Evolutionary conservation across 2,888 invertebrate genomes (phyloP).

Genomic region (Galeopsomyia nigrocyanea): DNA sequence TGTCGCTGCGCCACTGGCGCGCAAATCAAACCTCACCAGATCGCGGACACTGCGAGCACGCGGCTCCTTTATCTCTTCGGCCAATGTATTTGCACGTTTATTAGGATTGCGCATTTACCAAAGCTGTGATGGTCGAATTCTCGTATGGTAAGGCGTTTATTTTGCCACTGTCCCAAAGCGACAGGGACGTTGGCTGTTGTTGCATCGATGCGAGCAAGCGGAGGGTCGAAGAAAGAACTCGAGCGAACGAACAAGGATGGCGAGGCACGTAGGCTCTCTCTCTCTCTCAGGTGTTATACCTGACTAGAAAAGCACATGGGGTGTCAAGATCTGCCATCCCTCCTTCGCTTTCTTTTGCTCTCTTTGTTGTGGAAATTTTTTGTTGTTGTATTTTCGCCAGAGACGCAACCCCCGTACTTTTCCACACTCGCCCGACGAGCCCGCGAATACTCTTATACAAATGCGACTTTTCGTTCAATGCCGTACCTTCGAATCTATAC

Average conservation of each 20-base stretch:
- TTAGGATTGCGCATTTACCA: no score
- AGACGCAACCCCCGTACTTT: no score
- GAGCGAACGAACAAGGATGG: slow-evolving; percentile 57
- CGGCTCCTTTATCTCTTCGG: no score
- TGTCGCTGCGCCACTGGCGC: slow-evolving; percentile 26
- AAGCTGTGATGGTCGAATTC: no score
- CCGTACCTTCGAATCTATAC: background rate
- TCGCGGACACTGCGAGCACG: slow-evolving; percentile 36
- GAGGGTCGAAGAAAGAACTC: slow-evolving; percentile 54
- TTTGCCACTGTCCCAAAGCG: no score
- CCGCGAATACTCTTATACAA: slow-evolving; percentile 20
- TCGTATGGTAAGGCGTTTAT: no score
- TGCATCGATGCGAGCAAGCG: no score
- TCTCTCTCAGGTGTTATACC: slow-evolving; percentile 52
- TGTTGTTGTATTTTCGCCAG: slow-evolving; percentile 55
- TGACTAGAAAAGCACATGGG: slow-evolving; percentile 56
- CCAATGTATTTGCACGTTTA: no score
- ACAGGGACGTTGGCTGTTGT: no score
- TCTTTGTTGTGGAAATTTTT: slow-evolving; percentile 63
- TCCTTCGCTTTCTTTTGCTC: slow-evolving; percentile 54
- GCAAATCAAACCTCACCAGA: slow-evolving; percentile 33
- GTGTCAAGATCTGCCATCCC: slow-evolving; percentile 50
- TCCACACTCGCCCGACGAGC: slow-evolving; percentile 35
- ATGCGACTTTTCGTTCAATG: slow-evolving; percentile 42
- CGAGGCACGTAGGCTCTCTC: no score